A percentile compares a stretch with the other conserved stretches of the same genome.
These are phyloP conservation scores for Tribolium madens DNA, from an alignment of 1,140 invertebrate genomes.

Conservation along the genomic window DNA sequence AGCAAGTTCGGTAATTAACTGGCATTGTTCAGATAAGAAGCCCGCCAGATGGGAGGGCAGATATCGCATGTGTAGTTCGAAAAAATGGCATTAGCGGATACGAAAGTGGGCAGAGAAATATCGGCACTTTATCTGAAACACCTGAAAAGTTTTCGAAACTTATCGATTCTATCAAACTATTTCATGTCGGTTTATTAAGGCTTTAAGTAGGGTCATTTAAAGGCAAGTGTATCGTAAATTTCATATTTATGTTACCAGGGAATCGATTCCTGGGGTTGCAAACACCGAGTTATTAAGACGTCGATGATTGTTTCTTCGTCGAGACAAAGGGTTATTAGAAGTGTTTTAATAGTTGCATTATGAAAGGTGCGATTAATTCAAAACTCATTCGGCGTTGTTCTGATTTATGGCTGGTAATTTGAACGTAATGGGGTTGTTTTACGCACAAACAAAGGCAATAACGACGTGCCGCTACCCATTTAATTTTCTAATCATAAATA, in stretches of 20 bases:
- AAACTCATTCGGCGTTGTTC: slow-evolving; percentile 7
- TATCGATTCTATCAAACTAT: background rate
- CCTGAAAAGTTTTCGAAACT: background rate
- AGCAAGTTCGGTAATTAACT: slow-evolving; percentile 60
- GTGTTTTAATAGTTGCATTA: slow-evolving; percentile 1
- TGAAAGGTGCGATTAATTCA: slow-evolving; percentile 24
- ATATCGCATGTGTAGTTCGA: slow-evolving; percentile 35
- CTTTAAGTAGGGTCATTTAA: background rate
- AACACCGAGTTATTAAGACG: background rate
- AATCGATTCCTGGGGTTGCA: background rate
- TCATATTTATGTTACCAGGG: background rate
- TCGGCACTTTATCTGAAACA: background rate
- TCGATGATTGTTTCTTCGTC: slow-evolving; percentile 1
- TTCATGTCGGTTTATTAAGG: background rate
- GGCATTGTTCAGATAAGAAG: slow-evolving; percentile 59
- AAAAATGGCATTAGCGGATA: background rate
- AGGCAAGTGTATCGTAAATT: background rate
- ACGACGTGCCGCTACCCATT: slow-evolving; percentile 31
- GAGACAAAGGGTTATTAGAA: background rate
- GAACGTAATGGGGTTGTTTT: slow-evolving; percentile 23
- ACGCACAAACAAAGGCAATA: slow-evolving; percentile 14
- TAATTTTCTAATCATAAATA: slow-evolving; percentile 29
- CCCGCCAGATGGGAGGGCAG: slow-evolving; percentile 52
- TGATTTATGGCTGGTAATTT: slow-evolving; percentile 22
- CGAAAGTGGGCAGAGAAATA: background rate